A percentile compares a stretch with the other conserved stretches of the same genome.
Evolutionary conservation across 1,140 invertebrate species (phyloP).

Genomic region (Zaprionus taronus): DNA sequence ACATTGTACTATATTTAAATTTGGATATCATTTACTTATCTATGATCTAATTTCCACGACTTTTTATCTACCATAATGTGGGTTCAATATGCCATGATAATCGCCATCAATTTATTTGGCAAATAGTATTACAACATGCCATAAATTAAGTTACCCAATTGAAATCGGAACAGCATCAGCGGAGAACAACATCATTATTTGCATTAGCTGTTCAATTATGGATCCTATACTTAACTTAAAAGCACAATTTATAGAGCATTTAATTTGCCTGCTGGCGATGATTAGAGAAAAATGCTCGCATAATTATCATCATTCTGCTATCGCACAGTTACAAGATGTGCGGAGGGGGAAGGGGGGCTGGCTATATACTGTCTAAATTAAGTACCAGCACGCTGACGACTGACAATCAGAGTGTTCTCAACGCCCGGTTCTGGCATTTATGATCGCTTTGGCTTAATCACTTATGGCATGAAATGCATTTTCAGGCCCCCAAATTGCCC

Average conservation of each 20-base stretch:
- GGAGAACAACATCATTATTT: background rate
- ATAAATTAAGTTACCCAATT: background rate
- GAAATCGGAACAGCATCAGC: background rate
- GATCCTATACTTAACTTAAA: constrained; percentile 6
- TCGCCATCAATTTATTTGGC: background rate
- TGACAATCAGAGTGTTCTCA: constrained; percentile 8
- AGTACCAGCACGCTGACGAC: constrained; percentile 11
- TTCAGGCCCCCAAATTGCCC: constrained; percentile 36
- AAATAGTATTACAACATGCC: constrained; percentile 4
- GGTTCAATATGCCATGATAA: background rate
- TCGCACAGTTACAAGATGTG: background rate
- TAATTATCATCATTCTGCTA: constrained; percentile 27
- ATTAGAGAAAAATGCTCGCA: constrained; percentile 28
- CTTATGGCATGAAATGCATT: constrained; percentile 59
- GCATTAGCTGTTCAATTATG: constrained; percentile 6
- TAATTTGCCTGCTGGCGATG: constrained; percentile 18
- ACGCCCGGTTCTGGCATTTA: constrained; percentile 35
- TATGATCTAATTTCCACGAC: too few relatives aligned
- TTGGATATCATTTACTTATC: too few relatives aligned
- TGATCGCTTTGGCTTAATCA: constrained; percentile 56
- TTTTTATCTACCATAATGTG: background rate
- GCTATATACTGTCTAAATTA: constrained; percentile 11
- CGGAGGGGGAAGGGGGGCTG: background rate
- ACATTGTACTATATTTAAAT: too few relatives aligned
- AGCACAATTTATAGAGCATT: constrained; percentile 3